phyloP scores from a whole-genome alignment of 2,113 vertebrate species.

The Fregata magnificens region DNA sequence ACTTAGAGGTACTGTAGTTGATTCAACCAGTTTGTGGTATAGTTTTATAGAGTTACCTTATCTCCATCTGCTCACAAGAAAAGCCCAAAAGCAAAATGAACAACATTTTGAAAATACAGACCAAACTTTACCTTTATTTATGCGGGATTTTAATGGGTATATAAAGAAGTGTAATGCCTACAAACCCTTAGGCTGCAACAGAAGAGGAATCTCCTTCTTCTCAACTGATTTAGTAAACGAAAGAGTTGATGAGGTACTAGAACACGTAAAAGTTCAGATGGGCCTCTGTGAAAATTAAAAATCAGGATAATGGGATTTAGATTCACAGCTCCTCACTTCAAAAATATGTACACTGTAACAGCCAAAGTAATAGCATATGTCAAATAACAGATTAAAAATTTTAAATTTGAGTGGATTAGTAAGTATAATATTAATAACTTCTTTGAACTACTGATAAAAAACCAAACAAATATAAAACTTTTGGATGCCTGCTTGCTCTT shows the following conservation, averaged over 20 bases:
- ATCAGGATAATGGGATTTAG: neutral
- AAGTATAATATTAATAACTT: neutral
- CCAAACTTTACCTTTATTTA: neutral
- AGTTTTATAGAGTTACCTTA: neutral
- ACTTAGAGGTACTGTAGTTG: rapidly evolving
- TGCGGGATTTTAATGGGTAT: neutral
- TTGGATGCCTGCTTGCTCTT: neutral
- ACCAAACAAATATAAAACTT: neutral
- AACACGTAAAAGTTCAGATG: neutral
- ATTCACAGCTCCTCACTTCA: neutral
- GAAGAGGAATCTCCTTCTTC: neutral
- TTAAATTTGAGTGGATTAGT: neutral
- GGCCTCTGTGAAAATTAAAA: neutral
- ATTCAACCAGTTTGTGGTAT: neutral
- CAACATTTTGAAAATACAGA: neutral
- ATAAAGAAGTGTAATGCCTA: neutral
- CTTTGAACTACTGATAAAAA: neutral
- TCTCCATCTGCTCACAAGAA: neutral
- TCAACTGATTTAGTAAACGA: neutral
- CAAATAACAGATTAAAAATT: neutral
- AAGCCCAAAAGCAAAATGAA: neutral
- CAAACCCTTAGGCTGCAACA: neutral
- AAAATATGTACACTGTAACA: neutral
- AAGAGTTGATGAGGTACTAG: neutral
- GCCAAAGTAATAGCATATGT: neutral